Conservation (phyloP, 2,888 invertebrate genomes). For the Aporophyla nigra region DNA sequence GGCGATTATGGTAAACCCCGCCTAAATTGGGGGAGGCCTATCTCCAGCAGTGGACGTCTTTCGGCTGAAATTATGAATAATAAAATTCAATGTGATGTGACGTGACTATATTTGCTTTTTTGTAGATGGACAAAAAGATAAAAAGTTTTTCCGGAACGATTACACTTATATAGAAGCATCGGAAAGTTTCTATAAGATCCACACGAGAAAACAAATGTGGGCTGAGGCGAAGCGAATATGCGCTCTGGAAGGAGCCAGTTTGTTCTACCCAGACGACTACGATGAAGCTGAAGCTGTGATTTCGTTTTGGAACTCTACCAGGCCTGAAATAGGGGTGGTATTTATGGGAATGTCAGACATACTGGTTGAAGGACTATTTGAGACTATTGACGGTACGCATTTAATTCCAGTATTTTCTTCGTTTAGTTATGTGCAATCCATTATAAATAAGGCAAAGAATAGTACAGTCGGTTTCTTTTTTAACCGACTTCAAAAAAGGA, state of each 20-base stretch:
- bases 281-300: constrained; percentile 21
- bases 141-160: constrained; percentile 63
- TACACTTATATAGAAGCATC: constrained; percentile 66
- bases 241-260: constrained; percentile 30
- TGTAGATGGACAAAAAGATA: constrained; percentile 48
- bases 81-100: not conserved
- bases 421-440: not conserved
- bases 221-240: constrained; percentile 18
- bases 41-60: too few species aligned
- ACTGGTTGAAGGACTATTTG: constrained; percentile 40
- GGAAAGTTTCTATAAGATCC: constrained; percentile 29
- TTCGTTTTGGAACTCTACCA: constrained; percentile 13
- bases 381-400: constrained; percentile 53
- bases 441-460: not conserved
- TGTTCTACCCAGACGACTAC: constrained; percentile 29
- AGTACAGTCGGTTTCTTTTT: too few species aligned
- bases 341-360: constrained; percentile 63
- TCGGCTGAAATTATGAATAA: not conserved
- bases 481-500: too few species aligned
- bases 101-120: constrained; percentile 1
- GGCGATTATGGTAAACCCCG: too few species aligned
- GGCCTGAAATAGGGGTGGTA: not conserved
- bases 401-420: not conserved
- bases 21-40: too few species aligned
- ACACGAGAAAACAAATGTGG: constrained; percentile 16